Conservation (phyloP, 1,140 invertebrate species). For the Solenopsis invicta region DNA sequence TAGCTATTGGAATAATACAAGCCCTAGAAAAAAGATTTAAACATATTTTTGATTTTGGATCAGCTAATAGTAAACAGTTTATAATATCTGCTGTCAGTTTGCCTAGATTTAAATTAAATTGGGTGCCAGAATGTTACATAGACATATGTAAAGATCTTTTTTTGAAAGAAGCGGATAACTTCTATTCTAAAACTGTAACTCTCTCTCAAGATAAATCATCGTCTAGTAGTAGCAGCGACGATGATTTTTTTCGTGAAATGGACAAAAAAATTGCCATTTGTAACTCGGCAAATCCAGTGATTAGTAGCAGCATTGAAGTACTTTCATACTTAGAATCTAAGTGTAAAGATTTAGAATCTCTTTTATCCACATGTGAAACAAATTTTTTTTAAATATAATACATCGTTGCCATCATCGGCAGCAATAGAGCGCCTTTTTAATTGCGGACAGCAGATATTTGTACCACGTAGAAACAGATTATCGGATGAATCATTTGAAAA, state of each 20-base stretch:
- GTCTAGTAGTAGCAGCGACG: no score
- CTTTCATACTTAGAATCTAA: neutral
- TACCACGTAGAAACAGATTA: slow-evolving; percentile 14
- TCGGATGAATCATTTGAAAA: neutral
- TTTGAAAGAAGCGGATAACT: neutral
- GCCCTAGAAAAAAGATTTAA: slow-evolving; percentile 6
- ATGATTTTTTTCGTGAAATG: neutral
- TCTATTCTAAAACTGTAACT: neutral
- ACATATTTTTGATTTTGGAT: neutral
- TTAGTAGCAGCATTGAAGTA: no score
- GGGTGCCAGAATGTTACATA: neutral
- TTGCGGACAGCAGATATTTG: slow-evolving; percentile 6
- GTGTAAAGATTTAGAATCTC: neutral
- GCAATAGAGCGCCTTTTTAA: slow-evolving; percentile 2
- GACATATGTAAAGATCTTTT: slow-evolving; percentile 16
- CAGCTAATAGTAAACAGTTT: neutral
- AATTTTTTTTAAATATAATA: slow-evolving; percentile 7
- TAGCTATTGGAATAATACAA: neutral
- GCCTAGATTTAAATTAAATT: slow-evolving; percentile 34
- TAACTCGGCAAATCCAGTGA: no score
- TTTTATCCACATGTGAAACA: neutral
- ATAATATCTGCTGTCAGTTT: slow-evolving; percentile 3
- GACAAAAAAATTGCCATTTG: slow-evolving; percentile 3
- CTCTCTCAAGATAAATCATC: neutral
- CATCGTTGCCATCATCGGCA: neutral